These are phyloP conservation scores for Fragariocoptes setiger DNA, from an alignment of 1,140 invertebrate genomes.

Conservation along the genomic window DNA sequence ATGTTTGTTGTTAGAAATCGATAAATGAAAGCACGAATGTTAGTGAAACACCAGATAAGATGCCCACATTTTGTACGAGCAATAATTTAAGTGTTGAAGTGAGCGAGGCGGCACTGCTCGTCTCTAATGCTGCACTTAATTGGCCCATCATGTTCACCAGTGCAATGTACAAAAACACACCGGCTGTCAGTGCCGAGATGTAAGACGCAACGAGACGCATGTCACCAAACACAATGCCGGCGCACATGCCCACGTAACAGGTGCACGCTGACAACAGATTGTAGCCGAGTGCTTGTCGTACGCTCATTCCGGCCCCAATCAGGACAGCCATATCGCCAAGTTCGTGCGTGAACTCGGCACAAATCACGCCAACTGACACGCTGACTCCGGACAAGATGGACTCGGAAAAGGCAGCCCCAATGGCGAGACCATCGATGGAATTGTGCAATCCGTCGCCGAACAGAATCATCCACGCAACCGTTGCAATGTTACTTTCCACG, in stretches of 20 bases:
- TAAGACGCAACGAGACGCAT: slow-evolving; percentile 17
- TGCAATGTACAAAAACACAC: slow-evolving; percentile 33
- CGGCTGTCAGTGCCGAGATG: slow-evolving; percentile 26
- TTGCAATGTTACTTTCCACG: slow-evolving; percentile 1
- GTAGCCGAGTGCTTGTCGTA: slow-evolving; percentile 28
- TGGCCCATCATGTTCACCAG: slow-evolving; percentile 26
- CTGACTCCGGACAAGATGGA: slow-evolving; percentile 27
- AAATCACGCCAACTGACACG: slow-evolving; percentile 30
- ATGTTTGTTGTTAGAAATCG: neutral
- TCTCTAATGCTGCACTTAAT: slow-evolving; percentile 7
- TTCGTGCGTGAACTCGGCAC: slow-evolving; percentile 34
- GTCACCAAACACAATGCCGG: slow-evolving; percentile 24
- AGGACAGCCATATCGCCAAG: slow-evolving; percentile 37
- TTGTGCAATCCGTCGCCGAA: slow-evolving; percentile 9
- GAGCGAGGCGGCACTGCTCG: slow-evolving; percentile 4
- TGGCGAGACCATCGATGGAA: slow-evolving; percentile 9
- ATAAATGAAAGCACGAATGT: slow-evolving; percentile 7
- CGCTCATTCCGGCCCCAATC: slow-evolving; percentile 30
- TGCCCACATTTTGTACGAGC: slow-evolving; percentile 8
- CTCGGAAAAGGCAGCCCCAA: slow-evolving; percentile 26
- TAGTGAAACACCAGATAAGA: slow-evolving; percentile 4
- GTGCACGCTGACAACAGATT: slow-evolving; percentile 31
- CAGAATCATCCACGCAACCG: slow-evolving; percentile 11
- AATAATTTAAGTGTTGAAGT: slow-evolving; percentile 2
- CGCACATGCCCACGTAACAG: slow-evolving; percentile 27